Base-by-base conservation (phyloP, 2,113 vertebrate species). In the Lepus americanus region DNA sequence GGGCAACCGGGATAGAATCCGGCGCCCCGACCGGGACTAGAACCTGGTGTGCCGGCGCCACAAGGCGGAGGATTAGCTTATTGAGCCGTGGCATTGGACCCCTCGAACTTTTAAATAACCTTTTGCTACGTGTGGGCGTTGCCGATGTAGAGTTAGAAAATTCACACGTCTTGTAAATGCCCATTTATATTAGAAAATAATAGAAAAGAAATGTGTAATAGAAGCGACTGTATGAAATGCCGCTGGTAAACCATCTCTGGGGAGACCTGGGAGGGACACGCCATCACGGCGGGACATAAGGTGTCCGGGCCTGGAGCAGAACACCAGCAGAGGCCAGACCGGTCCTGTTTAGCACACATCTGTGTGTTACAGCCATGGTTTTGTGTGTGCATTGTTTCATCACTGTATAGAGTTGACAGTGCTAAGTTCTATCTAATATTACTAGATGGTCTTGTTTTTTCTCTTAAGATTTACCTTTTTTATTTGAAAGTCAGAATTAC, bases 61-160 rank as follows among this genome's bases (percentile, higher is more conserved):
- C 39, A 4, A 44, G 39, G 39, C 39, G 39, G 39, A 44, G 39
- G 39, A 44, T 44, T 44, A 44, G 39, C 39, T 5, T 44, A 44
- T 44, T 44, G 39, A 44, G 39, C 39, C 39, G 6, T 44, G 39
- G 39, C 6, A 6, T 6, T 6, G 6, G 39, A 44, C 39, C 39
- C 39, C 39, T 44, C 39, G 6, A 44, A 44, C 39, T 4, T 44
- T 44, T 44, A 44, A 44, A 44, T 44, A 44, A 44, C 39, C 80
- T 10, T 81, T 31, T 55, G 44, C 64, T 20, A 33, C 81, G 81
- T 93, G 73, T 78, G 74, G 73, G n/a, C 73, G 27, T 77, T 29
- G 55, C 84, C 85, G 73, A 83, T 82, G 86, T 94, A 91, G 84
- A 96, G 29, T 94, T 94, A 90, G 86, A 82, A 89, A 90, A 78